phyloP scores from a whole-genome alignment of 2,888 invertebrate genomes.

The Macrosoma leucophasiata region DNA sequence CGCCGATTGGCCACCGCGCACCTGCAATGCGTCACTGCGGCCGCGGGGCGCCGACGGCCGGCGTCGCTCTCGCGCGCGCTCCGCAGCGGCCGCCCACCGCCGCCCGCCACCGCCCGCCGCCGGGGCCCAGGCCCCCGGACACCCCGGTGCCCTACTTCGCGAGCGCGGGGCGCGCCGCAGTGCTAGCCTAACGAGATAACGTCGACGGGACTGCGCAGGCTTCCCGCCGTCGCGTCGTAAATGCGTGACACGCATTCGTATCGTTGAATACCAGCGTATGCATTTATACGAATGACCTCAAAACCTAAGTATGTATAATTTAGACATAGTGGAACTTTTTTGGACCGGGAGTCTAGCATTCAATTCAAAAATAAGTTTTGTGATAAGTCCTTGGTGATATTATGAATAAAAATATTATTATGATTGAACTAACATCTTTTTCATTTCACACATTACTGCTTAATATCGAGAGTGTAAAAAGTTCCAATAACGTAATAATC shows the following conservation, averaged over 20 bases:
- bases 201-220: conserved; percentile 31
- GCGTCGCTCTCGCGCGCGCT: conserved; percentile 29
- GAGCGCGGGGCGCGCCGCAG: conserved; percentile 36
- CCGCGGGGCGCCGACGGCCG: conserved; percentile 34
- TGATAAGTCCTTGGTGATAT: too few relatives aligned
- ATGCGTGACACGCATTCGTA: conserved; percentile 11
- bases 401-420: too few relatives aligned
- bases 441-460: too few relatives aligned
- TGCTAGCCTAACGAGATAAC: conserved; percentile 36
- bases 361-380: too few relatives aligned
- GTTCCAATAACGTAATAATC: too few relatives aligned
- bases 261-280: not conserved
- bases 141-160: conserved; percentile 52
- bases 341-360: too few relatives aligned
- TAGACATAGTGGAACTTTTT: too few relatives aligned
- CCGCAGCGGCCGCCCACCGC: conserved; percentile 33
- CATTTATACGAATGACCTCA: not conserved
- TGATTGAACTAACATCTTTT: too few relatives aligned
- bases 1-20: conserved; percentile 87
- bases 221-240: conserved; percentile 30
- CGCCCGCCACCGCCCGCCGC: conserved; percentile 29
- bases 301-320: conserved; percentile 1
- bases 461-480: too few relatives aligned
- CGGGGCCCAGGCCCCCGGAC: conserved; percentile 34
- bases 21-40: conserved; percentile 90